Evolutionary conservation across 2,888 invertebrate genomes (phyloP), one percentile per base, ranked within the genome.

Genomic region (Caenorhabditis macrosperma): DNA sequence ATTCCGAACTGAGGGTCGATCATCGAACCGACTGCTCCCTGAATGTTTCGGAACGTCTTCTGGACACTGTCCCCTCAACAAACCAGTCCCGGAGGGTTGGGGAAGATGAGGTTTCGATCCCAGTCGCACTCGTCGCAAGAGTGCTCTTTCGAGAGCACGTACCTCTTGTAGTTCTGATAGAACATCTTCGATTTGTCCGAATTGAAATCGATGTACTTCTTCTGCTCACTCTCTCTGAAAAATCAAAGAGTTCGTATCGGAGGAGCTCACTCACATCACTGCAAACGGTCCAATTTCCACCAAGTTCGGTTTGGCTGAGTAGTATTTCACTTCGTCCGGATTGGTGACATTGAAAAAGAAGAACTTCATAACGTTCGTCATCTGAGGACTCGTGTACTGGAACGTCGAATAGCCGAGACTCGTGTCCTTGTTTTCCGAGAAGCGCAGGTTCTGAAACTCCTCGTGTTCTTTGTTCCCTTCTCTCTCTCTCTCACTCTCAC

Each of bases 151-250:
- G 55, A 54, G 9, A 81, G 46, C n/a, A 80, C 59, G 41, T 81
- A 88, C 48, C 72, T 83, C 64, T 87, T 88, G 61, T 89, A 88
- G 69, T 88, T 88, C 60, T 86, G 77, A 74, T 88, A 88, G 71
- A 84, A 84, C 48, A 89, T 79, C 68, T 75, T 55, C 2, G 77
- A 60, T n/a, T 81, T 81, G 57, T 86, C 84, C 3, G 78, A 66
- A 12, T 67, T 81, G 69, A 81, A 89, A 10, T 85, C 71, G 20
- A 84, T 61, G 33, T 89, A 85, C 64, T 84, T 77, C 63, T 88
- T 88, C 26, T 85, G 78, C 55, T 88, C 88, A 12, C 81, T 76
- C 69, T 87, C 88, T 38, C 87, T 88, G 61, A 59, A 87, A 77
- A 26, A 5, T n/a, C n/a, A n/a, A n/a, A n/a, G n/a, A n/a, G n/a